phyloP scores from a whole-genome alignment of 2,888 invertebrate species.

The Brachypalpus laphriformis region DNA sequence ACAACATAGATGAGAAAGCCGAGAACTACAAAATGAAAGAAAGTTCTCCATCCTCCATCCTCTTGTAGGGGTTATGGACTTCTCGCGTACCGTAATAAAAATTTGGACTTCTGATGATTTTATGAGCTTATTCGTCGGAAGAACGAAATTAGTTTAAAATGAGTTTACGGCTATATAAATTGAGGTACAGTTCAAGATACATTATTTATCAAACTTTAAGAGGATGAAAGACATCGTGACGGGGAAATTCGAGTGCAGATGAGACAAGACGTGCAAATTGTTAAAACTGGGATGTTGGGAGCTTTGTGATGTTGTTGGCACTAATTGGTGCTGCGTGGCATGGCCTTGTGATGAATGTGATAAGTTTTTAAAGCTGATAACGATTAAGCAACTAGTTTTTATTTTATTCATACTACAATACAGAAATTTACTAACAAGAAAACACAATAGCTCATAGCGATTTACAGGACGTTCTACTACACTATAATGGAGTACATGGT shows the following conservation, averaged over 20 bases:
- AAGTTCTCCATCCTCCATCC: neutral
- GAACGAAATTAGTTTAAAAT: constrained; percentile 30
- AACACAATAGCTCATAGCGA: too few relatives aligned
- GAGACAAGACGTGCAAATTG: neutral
- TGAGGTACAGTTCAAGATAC: constrained; percentile 28
- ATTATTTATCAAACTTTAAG: neutral
- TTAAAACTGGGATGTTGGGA: neutral
- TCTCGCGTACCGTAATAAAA: constrained; percentile 17
- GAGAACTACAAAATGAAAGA: neutral
- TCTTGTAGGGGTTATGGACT: neutral
- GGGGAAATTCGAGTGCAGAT: neutral
- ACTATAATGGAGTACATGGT: too few relatives aligned
- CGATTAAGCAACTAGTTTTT: neutral
- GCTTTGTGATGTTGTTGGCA: neutral
- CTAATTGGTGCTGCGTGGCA: neutral
- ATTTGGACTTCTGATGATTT: constrained; percentile 35
- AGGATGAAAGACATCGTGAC: neutral
- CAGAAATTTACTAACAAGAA: too few relatives aligned
- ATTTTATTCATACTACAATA: too few relatives aligned
- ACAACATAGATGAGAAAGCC: neutral
- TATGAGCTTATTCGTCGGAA: constrained; percentile 11
- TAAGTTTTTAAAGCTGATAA: too few relatives aligned
- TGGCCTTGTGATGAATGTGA: neutral
- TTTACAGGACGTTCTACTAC: too few relatives aligned
- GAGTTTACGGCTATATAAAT: constrained; percentile 47